Percentiles rank a stretch among this genome's conserved stretches.
phyloP scores from a whole-genome alignment of 2,888 invertebrate genomes.

The Apeira syringaria region DNA sequence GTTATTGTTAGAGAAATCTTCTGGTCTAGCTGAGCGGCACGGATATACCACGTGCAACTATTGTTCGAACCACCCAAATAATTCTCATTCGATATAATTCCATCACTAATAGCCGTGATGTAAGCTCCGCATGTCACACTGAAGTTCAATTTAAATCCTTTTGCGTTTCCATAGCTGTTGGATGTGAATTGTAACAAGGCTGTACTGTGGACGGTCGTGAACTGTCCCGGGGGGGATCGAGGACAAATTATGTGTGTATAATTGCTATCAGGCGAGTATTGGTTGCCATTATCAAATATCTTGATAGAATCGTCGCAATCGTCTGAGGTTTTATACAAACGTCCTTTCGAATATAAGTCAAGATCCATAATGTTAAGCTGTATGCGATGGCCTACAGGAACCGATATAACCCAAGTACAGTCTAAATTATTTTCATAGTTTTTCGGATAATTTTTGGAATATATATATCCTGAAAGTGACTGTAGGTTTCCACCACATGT shows the following conservation, averaged over 20 bases:
- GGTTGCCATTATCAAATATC: slow-evolving; percentile 55
- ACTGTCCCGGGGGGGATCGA: slow-evolving; percentile 49
- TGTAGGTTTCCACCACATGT: slow-evolving; percentile 90
- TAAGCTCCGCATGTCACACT: slow-evolving; percentile 87
- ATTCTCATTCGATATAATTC: slow-evolving; percentile 73
- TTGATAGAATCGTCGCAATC: slow-evolving; percentile 55
- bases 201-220: slow-evolving; percentile 84
- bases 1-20: slow-evolving; percentile 88
- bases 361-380: slow-evolving; percentile 88
- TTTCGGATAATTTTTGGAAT: slow-evolving; percentile 92
- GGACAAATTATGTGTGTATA: slow-evolving; percentile 80
- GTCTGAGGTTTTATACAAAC: slow-evolving; percentile 69
- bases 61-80: slow-evolving; percentile 48
- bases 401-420: slow-evolving; percentile 91
- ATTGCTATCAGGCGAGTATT: slow-evolving; percentile 46
- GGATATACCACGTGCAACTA: slow-evolving; percentile 90
- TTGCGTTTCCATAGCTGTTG: slow-evolving; percentile 81
- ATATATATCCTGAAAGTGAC: slow-evolving; percentile 85
- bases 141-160: slow-evolving; percentile 91
- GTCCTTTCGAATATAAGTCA: slow-evolving; percentile 70
- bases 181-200: slow-evolving; percentile 87
- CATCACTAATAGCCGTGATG: slow-evolving; percentile 80
- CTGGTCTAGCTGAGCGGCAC: slow-evolving; percentile 79
- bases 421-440: slow-evolving; percentile 89
- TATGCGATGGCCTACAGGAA: slow-evolving; percentile 87